A percentile compares a stretch with the other conserved stretches of the same genome.
phyloP scores from a whole-genome alignment of 2,888 invertebrate genomes.

The Lithophane semibrunnea region DNA sequence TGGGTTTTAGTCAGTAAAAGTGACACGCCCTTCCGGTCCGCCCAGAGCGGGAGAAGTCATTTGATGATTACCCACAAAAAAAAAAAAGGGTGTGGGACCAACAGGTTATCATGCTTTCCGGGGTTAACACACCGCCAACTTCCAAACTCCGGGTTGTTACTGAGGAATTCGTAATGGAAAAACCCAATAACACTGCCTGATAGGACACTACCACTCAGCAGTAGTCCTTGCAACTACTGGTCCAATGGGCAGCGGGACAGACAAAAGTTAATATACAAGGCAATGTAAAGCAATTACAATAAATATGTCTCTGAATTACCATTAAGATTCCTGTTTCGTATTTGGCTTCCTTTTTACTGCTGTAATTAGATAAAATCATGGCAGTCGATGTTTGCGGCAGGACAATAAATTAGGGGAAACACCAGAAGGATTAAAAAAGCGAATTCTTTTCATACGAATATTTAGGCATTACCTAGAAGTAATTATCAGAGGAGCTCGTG shows the following conservation, averaged over 20 bases:
- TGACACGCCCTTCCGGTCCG: too few relatives aligned
- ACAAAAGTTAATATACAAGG: neutral
- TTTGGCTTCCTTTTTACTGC: conserved; percentile 47
- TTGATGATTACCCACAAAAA: too few relatives aligned
- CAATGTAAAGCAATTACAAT: conserved; percentile 24
- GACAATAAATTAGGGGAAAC: conserved; percentile 26
- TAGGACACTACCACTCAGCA: neutral
- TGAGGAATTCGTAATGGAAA: neutral
- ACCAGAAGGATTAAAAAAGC: neutral
- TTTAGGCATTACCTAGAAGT: neutral
- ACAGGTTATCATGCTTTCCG: neutral
- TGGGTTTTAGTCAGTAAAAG: too few relatives aligned
- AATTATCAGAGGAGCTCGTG: neutral
- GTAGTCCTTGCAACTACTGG: too few relatives aligned
- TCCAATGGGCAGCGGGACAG: too few relatives aligned
- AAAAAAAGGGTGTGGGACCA: neutral
- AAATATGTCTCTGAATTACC: conserved; percentile 32
- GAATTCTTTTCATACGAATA: neutral
- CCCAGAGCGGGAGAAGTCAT: too few relatives aligned
- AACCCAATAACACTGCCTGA: neutral
- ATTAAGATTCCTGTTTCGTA: conserved; percentile 32
- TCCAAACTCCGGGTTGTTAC: neutral
- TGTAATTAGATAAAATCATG: conserved; percentile 36
- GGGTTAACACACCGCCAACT: neutral
- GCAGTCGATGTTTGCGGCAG: conserved; percentile 24